Base-by-base conservation (phyloP, 2,888 invertebrate species). In the Anodontia alba region DNA sequence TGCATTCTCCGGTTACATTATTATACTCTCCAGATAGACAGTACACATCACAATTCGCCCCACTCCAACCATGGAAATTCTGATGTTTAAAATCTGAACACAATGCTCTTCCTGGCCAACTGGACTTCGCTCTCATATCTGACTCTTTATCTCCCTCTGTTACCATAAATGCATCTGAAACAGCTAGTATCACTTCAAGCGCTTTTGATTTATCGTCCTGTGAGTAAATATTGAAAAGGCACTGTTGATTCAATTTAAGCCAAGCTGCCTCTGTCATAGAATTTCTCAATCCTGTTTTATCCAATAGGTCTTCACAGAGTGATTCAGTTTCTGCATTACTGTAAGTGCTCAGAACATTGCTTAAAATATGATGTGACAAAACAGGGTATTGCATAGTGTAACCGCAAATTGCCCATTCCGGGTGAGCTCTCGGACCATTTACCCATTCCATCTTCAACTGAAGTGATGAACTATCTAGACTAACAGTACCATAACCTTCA, bases 371-470 rank as follows among this genome's bases (percentile, higher is more conserved):
- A 7, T 62, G 62, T 33, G 62, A 62, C 2, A 62, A 20, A 33
- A 62, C 36, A 5, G 76, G 76, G 36, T 76, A 81, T 29, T 42
- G 42, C 72, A 82, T 71, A 20, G 71, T 69, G 70, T 88, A 89
- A 29, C 81, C 81, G 29, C 83, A 78, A 3, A 81, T 33, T 1
- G 70, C 31, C 89, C 89, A 90, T 8, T 66, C 23, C 17, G 90
- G 86, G 69, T 78, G 76, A 54, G 79, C 73, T 88, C 89, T 90
- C 10, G 80, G 81, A 54, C 78, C 76, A n/a, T 12, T 33, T 8
- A 76, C 62, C 81, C 84, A 86, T 36, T 31, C 73, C 8, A 85
- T 57, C 49, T 43, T 36, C 17, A 71, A 12, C 12, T 72, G 73
- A 36, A 20, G 26, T 17, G 29, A 76, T 20, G 86, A 73, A 3